A percentile compares a stretch with the other conserved stretches of the same genome.
Conservation (phyloP, 1,140 invertebrate species). For the Cyphomyrmex costatus region DNA sequence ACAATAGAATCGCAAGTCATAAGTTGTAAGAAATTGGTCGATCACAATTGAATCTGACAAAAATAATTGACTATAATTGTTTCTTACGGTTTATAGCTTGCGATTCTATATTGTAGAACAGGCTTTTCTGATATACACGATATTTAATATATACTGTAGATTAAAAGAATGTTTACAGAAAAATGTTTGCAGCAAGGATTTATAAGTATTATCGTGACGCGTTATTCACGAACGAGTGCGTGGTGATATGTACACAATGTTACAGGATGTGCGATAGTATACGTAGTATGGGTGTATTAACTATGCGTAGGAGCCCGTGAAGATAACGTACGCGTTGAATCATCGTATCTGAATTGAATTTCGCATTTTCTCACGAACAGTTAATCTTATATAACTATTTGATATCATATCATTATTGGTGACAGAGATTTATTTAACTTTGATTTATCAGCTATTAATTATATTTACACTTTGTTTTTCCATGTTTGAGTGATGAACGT, state of each 20-base stretch:
- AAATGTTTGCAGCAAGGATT: neutral
- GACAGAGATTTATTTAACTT: neutral
- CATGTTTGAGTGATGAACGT: neutral
- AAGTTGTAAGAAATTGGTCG: too few relatives aligned
- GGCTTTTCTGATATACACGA: too few relatives aligned
- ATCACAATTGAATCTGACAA: too few relatives aligned
- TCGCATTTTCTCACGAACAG: conserved; percentile 25
- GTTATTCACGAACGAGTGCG: neutral
- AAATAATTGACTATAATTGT: too few relatives aligned
- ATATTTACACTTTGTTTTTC: neutral
- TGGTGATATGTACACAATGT: neutral
- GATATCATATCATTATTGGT: neutral
- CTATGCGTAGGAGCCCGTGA: neutral
- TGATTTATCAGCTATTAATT: neutral
- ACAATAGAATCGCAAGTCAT: too few relatives aligned
- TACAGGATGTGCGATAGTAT: conserved; percentile 48
- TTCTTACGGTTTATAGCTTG: too few relatives aligned
- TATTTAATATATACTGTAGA: neutral
- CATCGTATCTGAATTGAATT: conserved; percentile 26
- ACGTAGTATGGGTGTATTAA: neutral
- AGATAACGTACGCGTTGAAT: neutral
- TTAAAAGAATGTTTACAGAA: conserved; percentile 25
- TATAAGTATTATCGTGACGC: neutral
- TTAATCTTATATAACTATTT: conserved; percentile 5
- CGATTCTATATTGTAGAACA: too few relatives aligned